A percentile compares a stretch with the other conserved stretches of the same genome.
These are phyloP conservation scores for Acipenser transmontanus DNA, from an alignment of 2,797 vertebrate genomes.

Conservation along the genomic window DNA sequence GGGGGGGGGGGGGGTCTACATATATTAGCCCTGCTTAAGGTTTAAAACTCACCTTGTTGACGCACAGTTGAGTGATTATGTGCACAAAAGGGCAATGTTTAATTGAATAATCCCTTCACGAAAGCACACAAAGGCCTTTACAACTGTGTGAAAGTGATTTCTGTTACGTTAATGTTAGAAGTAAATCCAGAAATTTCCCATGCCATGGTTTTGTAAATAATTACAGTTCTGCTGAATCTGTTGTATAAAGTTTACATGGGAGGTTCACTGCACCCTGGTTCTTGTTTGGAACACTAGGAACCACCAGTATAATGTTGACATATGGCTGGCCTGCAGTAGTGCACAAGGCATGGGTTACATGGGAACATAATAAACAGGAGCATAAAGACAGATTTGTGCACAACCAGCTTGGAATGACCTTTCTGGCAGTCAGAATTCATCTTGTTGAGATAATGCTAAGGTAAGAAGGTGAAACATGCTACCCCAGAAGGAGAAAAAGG, in stretches of 20 bases:
- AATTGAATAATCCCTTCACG: slow-evolving; percentile 2
- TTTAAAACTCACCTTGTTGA: no score
- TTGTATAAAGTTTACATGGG: slow-evolving; percentile 99
- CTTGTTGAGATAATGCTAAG: slow-evolving; percentile 64
- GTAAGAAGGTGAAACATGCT: slow-evolving; percentile 39
- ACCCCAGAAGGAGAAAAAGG: background rate
- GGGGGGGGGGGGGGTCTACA: no score
- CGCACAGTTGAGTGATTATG: no score
- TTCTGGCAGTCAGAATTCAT: slow-evolving; percentile 69
- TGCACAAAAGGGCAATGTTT: background rate
- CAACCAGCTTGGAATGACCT: slow-evolving; percentile 67
- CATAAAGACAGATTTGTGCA: slow-evolving; percentile 77
- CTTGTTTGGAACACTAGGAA: slow-evolving; percentile 97
- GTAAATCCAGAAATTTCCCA: slow-evolving; percentile 83
- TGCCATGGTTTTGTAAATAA: slow-evolving; percentile 97
- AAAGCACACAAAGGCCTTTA: slow-evolving; percentile 39
- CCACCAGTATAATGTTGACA: slow-evolving; percentile 98
- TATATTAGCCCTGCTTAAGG: no score
- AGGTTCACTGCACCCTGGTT: slow-evolving; percentile 97
- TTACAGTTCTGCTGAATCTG: slow-evolving; percentile 97
- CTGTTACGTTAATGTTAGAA: slow-evolving; percentile 67
- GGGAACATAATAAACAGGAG: slow-evolving; percentile 93
- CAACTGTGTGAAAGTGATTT: slow-evolving; percentile 59
- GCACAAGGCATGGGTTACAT: slow-evolving; percentile 87
- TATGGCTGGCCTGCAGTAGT: slow-evolving; percentile 85